These are phyloP conservation scores for Autographa pulchrina DNA, from an alignment of 2,888 invertebrate species.

Conservation along the genomic window DNA sequence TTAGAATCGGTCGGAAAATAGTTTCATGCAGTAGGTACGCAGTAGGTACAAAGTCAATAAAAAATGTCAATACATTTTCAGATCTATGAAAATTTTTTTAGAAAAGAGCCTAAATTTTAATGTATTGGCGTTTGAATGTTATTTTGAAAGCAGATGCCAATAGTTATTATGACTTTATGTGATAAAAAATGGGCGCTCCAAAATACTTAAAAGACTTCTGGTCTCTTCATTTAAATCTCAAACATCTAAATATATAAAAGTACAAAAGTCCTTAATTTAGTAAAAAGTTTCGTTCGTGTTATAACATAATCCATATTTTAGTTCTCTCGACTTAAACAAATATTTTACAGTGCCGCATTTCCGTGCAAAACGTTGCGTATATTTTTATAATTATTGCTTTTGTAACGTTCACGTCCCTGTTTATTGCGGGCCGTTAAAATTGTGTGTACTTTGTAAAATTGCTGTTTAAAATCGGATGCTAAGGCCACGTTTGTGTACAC, in stretches of 20 bases:
- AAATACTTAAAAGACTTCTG: too few species aligned
- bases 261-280: too few species aligned
- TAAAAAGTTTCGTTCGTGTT: not conserved
- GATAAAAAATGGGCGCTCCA: too few species aligned
- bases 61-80: not conserved
- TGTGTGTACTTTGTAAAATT: constrained; percentile 52
- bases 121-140: too few species aligned
- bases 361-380: constrained; percentile 12
- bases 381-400: constrained; percentile 32
- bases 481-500: constrained; percentile 37
- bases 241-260: too few species aligned
- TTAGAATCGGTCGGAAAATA: not conserved
- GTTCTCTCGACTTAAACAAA: not conserved
- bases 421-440: constrained; percentile 51
- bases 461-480: constrained; percentile 49
- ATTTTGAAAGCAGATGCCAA: too few species aligned
- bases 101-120: too few species aligned
- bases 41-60: not conserved
- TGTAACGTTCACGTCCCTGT: constrained; percentile 25
- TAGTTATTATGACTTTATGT: too few species aligned
- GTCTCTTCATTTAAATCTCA: too few species aligned
- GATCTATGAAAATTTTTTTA: too few species aligned
- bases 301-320: not conserved
- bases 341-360: constrained; percentile 8
- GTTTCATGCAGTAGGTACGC: not conserved